A percentile compares a stretch with the other conserved stretches of the same genome.
Conservation (phyloP, 2,888 invertebrate species). For the Phalera bucephala region DNA sequence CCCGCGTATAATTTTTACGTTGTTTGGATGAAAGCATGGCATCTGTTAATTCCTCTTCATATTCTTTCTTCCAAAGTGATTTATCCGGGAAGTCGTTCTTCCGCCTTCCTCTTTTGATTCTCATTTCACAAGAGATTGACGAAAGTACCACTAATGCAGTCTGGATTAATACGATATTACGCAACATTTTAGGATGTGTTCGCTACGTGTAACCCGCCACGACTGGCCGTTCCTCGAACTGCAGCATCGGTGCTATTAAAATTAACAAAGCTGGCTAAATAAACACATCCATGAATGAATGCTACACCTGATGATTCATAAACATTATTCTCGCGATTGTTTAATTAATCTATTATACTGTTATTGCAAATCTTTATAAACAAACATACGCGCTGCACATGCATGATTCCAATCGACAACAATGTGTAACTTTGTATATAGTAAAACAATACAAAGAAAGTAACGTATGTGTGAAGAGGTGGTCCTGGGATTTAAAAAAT, state of each 20-base stretch:
- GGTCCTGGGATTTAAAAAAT: no score
- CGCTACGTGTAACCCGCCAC: slow-evolving; percentile 31
- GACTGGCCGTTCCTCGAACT: slow-evolving; percentile 39
- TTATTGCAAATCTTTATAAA: slow-evolving; percentile 43
- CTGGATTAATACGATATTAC: slow-evolving; percentile 30
- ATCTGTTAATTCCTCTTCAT: slow-evolving; percentile 65
- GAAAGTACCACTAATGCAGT: slow-evolving; percentile 35
- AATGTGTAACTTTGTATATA: slow-evolving; percentile 3
- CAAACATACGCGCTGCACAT: slow-evolving; percentile 14
- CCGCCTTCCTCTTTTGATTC: slow-evolving; percentile 40
- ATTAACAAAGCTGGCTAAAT: slow-evolving; percentile 57
- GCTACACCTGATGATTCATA: slow-evolving; percentile 39
- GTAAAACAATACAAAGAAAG: no score
- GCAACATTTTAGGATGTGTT: slow-evolving; percentile 51
- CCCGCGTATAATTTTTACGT: slow-evolving; percentile 53
- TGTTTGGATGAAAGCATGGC: slow-evolving; percentile 55
- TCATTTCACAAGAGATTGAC: slow-evolving; percentile 35
- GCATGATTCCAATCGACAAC: slow-evolving; percentile 2
- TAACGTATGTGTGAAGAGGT: no score
- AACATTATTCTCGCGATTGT: slow-evolving; percentile 39
- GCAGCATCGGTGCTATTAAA: slow-evolving; percentile 15
- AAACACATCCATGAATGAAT: slow-evolving; percentile 48
- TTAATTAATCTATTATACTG: slow-evolving; percentile 34
- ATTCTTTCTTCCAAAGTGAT: slow-evolving; percentile 69
- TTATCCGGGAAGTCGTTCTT: slow-evolving; percentile 52